These are phyloP conservation scores for Lacerta agilis DNA, from an alignment of 2,797 vertebrate species.

Conservation along the genomic window DNA sequence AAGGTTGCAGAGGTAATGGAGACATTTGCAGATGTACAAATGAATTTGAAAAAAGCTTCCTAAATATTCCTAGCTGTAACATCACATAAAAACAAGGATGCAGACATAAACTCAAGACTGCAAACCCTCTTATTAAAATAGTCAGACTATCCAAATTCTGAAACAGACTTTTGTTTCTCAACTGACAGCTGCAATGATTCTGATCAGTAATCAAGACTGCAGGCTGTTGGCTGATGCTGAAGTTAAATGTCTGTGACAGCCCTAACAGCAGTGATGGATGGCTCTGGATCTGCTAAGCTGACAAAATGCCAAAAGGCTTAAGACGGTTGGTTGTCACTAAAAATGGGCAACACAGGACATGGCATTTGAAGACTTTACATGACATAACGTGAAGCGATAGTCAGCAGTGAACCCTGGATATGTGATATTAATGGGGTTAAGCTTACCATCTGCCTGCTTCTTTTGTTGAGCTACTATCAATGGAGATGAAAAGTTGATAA, in stretches of 20 bases:
- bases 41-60: slow-evolving; percentile 8
- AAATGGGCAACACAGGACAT: slow-evolving; percentile 73
- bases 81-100: not conserved
- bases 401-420: slow-evolving; percentile 75
- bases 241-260: slow-evolving; percentile 78
- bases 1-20: slow-evolving; percentile 3
- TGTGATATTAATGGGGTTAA: slow-evolving; percentile 68
- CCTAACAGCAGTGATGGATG: slow-evolving; percentile 77
- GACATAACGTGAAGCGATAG: slow-evolving; percentile 75
- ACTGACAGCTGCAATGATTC: slow-evolving; percentile 62
- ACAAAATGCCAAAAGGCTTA: slow-evolving; percentile 72
- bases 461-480: slow-evolving; percentile 59
- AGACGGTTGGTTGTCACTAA: slow-evolving; percentile 75
- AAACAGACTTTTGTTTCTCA: slow-evolving; percentile 33
- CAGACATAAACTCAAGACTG: slow-evolving; percentile 30
- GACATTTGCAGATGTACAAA: slow-evolving; percentile 19
- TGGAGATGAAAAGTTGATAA: slow-evolving; percentile 9
- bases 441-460: slow-evolving; percentile 66
- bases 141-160: slow-evolving; percentile 33
- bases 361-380: slow-evolving; percentile 71
- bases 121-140: slow-evolving; percentile 28
- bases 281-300: slow-evolving; percentile 70
- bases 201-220: slow-evolving; percentile 72
- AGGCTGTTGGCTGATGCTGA: slow-evolving; percentile 73
- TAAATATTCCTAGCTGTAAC: slow-evolving; percentile 26